A percentile compares a stretch with the other conserved stretches of the same genome.
Conservation (phyloP, 2,113 vertebrate genomes). For the Rhinopithecus roxellana region DNA sequence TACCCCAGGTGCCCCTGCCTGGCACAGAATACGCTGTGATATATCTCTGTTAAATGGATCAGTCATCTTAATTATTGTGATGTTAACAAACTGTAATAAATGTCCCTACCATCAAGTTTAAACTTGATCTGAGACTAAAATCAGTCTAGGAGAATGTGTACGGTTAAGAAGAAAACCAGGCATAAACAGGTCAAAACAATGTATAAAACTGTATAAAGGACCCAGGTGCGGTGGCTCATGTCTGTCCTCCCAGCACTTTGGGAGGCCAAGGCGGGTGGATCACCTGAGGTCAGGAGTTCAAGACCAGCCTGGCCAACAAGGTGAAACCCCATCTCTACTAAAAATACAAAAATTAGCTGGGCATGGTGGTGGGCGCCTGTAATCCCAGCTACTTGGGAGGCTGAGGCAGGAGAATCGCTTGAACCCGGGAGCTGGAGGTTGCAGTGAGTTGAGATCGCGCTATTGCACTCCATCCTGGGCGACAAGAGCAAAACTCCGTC, state of each 20-base stretch:
- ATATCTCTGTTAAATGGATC: not conserved
- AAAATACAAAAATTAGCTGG: too few relatives aligned
- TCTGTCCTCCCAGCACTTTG: too few relatives aligned
- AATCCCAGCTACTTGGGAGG: too few relatives aligned
- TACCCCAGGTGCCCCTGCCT: not conserved
- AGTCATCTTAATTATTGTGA: not conserved
- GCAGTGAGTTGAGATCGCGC: too few relatives aligned
- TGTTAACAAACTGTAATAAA: not conserved
- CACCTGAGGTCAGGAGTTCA: not conserved
- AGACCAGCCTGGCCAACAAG: not conserved
- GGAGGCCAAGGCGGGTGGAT: not conserved
- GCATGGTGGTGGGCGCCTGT: too few relatives aligned
- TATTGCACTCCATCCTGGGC: not conserved
- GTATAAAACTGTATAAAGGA: too few relatives aligned
- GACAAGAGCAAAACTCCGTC: not conserved
- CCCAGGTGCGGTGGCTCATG: not conserved
- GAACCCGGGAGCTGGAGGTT: too few relatives aligned
- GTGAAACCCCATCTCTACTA: too few relatives aligned
- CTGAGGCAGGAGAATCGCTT: too few relatives aligned
- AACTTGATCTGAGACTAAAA: not conserved
- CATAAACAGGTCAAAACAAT: not conserved
- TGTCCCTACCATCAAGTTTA: not conserved
- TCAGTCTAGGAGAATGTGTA: not conserved
- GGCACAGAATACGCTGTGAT: not conserved
- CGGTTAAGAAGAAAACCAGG: not conserved